Evolutionary conservation across 2,113 vertebrate genomes (phyloP).

Genomic region (Petroica traversi): DNA sequence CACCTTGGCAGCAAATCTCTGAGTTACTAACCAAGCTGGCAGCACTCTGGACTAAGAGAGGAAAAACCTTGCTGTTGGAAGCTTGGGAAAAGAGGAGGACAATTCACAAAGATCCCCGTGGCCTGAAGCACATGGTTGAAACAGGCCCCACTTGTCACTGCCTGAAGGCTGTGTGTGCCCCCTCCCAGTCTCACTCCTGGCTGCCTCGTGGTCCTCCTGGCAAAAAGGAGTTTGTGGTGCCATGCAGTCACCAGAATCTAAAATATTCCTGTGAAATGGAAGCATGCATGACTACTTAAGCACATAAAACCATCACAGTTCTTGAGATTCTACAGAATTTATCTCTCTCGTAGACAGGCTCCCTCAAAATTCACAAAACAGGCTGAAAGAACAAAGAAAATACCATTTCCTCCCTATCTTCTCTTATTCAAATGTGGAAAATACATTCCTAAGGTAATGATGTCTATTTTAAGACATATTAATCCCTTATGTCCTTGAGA

Average conservation of each 20-base stretch:
- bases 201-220: neutral
- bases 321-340: neutral
- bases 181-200: neutral
- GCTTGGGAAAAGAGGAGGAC: neutral
- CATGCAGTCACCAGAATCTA: neutral
- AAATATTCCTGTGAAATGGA: neutral
- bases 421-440: neutral
- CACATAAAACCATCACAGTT: neutral
- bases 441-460: neutral
- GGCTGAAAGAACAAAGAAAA: neutral
- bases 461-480: slow-evolving; percentile 1
- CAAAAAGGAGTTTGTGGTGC: neutral
- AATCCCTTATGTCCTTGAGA: slow-evolving; percentile 10
- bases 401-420: neutral
- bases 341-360: neutral
- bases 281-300: neutral
- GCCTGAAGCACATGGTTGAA: rapidly evolving
- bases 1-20: neutral
- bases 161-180: neutral
- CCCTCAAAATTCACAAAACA: neutral
- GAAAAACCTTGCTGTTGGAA: neutral
- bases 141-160: neutral
- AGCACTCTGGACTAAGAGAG: neutral
- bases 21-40: neutral
- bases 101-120: neutral